These are phyloP conservation scores for Melanerpes aurifrons DNA, from an alignment of 2,113 vertebrate genomes.

Conservation along the genomic window DNA sequence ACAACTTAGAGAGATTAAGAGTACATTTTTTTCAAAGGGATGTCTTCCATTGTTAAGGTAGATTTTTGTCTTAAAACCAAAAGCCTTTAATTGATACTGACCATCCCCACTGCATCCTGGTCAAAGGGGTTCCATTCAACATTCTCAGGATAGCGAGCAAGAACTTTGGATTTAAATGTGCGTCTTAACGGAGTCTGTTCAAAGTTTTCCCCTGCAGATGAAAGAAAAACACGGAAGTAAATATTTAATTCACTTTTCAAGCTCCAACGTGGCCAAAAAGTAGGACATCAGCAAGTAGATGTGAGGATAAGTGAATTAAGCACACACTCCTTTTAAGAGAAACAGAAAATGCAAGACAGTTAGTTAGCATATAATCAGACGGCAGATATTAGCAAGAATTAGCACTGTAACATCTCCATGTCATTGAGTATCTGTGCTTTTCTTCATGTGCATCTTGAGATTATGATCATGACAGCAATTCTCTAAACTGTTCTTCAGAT, in stretches of 20 bases:
- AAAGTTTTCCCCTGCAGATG: slow-evolving; percentile 95
- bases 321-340: slow-evolving; percentile 65
- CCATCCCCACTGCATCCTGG: slow-evolving; percentile 99
- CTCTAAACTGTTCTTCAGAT: background rate
- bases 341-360: slow-evolving; percentile 67
- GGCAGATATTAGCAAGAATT: slow-evolving; percentile 65
- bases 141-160: slow-evolving; percentile 97
- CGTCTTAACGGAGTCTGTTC: slow-evolving; percentile 97
- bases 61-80: background rate
- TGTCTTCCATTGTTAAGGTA: background rate
- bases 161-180: slow-evolving; percentile 99
- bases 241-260: background rate
- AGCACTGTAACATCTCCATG: slow-evolving; percentile 40
- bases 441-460: slow-evolving; percentile 26
- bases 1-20: background rate
- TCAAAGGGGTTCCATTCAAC: slow-evolving; percentile 99
- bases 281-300: slow-evolving; percentile 62
- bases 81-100: slow-evolving; percentile 68
- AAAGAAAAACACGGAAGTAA: slow-evolving; percentile 13
- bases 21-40: background rate
- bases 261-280: slow-evolving; percentile 27
- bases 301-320: slow-evolving; percentile 64
- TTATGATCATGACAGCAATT: background rate
- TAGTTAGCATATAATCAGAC: slow-evolving; percentile 55
- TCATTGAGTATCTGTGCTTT: slow-evolving; percentile 52